A percentile compares a stretch with the other conserved stretches of the same genome.
These are phyloP conservation scores for Melieria crassipennis DNA, from an alignment of 2,888 invertebrate species.

Conservation along the genomic window DNA sequence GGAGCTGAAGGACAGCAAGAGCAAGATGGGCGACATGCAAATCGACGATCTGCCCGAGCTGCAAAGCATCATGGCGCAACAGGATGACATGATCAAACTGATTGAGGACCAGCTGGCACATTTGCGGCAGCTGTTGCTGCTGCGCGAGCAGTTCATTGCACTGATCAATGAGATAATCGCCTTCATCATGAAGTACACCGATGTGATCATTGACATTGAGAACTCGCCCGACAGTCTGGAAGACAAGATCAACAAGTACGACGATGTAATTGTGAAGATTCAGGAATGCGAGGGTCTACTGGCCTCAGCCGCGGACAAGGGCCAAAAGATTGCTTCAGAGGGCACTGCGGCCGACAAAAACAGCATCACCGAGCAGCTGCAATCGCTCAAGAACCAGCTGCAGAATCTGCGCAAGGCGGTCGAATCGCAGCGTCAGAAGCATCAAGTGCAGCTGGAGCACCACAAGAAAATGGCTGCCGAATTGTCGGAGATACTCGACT, in stretches of 20 bases:
- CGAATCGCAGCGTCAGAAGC: slow-evolving; percentile 86
- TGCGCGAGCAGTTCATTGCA: slow-evolving; percentile 89
- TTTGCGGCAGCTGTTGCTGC: slow-evolving; percentile 78
- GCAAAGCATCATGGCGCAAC: slow-evolving; percentile 80
- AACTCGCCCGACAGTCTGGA: slow-evolving; percentile 83
- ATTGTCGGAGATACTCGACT: slow-evolving; percentile 83
- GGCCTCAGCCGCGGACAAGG: slow-evolving; percentile 89
- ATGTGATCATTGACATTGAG: slow-evolving; percentile 85
- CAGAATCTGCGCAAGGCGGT: slow-evolving; percentile 81
- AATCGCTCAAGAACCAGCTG: slow-evolving; percentile 85
- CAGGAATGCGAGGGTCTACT: slow-evolving; percentile 90
- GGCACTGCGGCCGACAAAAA: slow-evolving; percentile 89
- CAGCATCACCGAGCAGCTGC: slow-evolving; percentile 86
- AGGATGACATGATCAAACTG: slow-evolving; percentile 85
- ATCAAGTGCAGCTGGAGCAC: slow-evolving; percentile 87
- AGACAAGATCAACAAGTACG: slow-evolving; percentile 88
- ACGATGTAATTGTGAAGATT: slow-evolving; percentile 85
- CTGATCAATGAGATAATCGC: slow-evolving; percentile 87
- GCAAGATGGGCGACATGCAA: slow-evolving; percentile 80
- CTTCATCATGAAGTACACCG: slow-evolving; percentile 87
- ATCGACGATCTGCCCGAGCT: slow-evolving; percentile 81
- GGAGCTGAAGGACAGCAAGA: slow-evolving; percentile 81
- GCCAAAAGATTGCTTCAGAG: slow-evolving; percentile 91
- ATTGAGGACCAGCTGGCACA: slow-evolving; percentile 88
- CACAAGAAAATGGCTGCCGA: slow-evolving; percentile 86